These are phyloP conservation scores for Thaleichthys pacificus DNA, from an alignment of 2,797 vertebrate species.

Conservation along the genomic window DNA sequence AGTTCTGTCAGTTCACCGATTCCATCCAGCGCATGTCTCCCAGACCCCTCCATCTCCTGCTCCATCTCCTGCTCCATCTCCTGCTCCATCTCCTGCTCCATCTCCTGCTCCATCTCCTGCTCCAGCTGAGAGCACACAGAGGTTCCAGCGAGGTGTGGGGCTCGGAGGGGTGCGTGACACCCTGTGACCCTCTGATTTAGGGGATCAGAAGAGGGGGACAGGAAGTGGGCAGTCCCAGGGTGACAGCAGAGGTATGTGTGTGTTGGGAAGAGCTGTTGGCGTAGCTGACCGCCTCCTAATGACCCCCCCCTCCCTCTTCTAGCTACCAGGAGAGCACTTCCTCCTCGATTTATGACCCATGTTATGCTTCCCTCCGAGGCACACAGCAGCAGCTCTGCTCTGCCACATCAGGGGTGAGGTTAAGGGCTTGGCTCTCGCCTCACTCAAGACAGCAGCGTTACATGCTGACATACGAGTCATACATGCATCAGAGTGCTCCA, in stretches of 20 bases:
- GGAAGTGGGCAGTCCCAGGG: slow-evolving; percentile 65
- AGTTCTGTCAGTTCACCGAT: background rate
- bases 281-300: slow-evolving; percentile 64
- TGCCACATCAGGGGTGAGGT: slow-evolving; percentile 2
- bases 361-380: slow-evolving; percentile 54
- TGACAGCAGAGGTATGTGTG: slow-evolving; percentile 59
- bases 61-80: no score
- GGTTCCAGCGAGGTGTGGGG: slow-evolving; percentile 24
- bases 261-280: slow-evolving; percentile 56
- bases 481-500: background rate
- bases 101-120: no score
- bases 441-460: slow-evolving; percentile 2
- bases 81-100: no score
- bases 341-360: slow-evolving; percentile 69
- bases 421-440: background rate
- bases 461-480: background rate
- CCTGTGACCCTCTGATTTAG: slow-evolving; percentile 39
- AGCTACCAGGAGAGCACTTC: slow-evolving; percentile 60
- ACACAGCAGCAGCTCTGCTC: slow-evolving; percentile 23
- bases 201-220: slow-evolving; percentile 64
- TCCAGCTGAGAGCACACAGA: background rate
- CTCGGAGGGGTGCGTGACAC: slow-evolving; percentile 33
- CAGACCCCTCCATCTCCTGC: no score
- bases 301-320: slow-evolving; percentile 54
- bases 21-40: no score